Base-by-base conservation (phyloP, 2,113 vertebrate genomes). In the Podarcis cretensis region DNA sequence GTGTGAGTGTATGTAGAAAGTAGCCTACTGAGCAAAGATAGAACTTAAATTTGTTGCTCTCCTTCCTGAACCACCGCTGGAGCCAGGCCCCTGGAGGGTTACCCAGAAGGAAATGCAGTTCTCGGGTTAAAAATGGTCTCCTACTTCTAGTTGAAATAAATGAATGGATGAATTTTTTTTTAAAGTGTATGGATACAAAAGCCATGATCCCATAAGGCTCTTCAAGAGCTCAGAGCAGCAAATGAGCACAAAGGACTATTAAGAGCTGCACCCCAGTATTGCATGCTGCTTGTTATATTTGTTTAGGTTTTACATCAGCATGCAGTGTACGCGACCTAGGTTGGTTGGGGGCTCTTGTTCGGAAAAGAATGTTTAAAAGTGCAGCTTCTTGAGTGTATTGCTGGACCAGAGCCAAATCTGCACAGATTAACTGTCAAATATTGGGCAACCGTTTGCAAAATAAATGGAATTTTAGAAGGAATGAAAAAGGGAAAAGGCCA, bases 391-490 rank as follows among this genome's bases (percentile, higher is more conserved):
- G 79, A 82, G 27, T 63, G 27, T 37, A n/a, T 65, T 48, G 21
- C 27, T 82, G 79, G 79, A 65, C 40, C 54, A 87, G 48, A 65
- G 79, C 54, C 86, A 82, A 87, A 68, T 23, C 87, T 76, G 4
- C 87, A 65, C 37, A 88, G 71, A 76, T 83, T 77, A 48, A 76
- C 27, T 83, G 57, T 25, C 76, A 83, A 83, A 83, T 54, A 66
- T 76, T 66, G 32, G 87, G 73, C 40, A 68, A 83, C n/a, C 4
- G 40, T 83, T 88, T 76, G 37, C 57, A 88, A 35, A 83, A 23
- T 66, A 83, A 83, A 77, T 69, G 30, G 30, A 20, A 77, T 74
- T 81, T 87, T 37, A 43, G 32, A 66, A 13, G 6, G 69, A 12
- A 66, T 23, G 32, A 73, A 66, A 73, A 68, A n/a, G 35, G 30